Evolutionary conservation across 2,888 invertebrate species (phyloP), one percentile per base, ranked within the genome.

Genomic region (Byasa hedistus): DNA sequence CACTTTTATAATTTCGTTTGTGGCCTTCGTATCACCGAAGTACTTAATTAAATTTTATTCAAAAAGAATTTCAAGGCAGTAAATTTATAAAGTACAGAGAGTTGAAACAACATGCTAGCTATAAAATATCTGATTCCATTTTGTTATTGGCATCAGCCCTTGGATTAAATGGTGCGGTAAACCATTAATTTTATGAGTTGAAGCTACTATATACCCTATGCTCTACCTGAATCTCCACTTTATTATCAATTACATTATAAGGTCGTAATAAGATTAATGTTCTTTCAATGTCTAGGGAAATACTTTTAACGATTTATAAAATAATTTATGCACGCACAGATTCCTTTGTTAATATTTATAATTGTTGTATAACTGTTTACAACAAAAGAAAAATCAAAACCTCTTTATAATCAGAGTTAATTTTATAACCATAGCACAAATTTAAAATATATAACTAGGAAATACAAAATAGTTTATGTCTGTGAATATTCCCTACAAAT

Each of bases 61-160:
- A 44, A 44, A 44, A 15, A 15, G 19, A 15, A 15, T 19, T 17
- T 44, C 19, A 19, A 3, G 19, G 4, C 17, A 44, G 19, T 4
- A 44, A 44, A 44, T 44, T 4, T 17, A 19, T 15, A 44, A 44
- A 44, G 44, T 19, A 44, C 44, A 44, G 2, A 17, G 44, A 44
- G 1, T 44, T 44, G 44, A 44, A 44, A 44, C 17, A 44, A 44
- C 44, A 4, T 44, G 32, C 32, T 44, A 4, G 44, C 66, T 59
- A 63, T 66, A 55, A 63, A 66, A 63, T 55, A 66, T 59, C 58
- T 59, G 58, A 55, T 59, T 66, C 66, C 66, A 66, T 66, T 66
- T 59, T 54, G 62, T 59, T 66, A 66, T 66, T 66, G 62, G 62
- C 39, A 63, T 59, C 32, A 62, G 58, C 62, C 66, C 55, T 55